Evolutionary conservation across 2,888 invertebrate genomes (phyloP).

Genomic region (Machimus atricapillus): DNA sequence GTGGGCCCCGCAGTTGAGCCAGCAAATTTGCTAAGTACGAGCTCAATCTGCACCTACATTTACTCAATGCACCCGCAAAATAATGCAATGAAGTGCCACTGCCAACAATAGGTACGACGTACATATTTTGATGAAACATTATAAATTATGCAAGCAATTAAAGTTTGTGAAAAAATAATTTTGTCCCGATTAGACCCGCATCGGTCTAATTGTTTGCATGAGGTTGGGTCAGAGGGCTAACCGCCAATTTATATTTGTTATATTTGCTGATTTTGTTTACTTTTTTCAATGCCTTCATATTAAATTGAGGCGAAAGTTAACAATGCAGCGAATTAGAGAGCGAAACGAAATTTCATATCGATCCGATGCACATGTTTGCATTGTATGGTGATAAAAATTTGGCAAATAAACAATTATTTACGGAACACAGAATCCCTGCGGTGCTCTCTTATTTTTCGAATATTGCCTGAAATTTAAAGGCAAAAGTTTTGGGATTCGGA

Average conservation of each 20-base stretch:
- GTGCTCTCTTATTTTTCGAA: background rate
- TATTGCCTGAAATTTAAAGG: background rate
- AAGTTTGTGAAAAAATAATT: background rate
- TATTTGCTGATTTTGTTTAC: background rate
- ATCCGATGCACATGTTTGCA: background rate
- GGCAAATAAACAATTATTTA: background rate
- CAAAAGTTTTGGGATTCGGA: background rate
- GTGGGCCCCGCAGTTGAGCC: background rate
- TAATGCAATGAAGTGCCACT: background rate
- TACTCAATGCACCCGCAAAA: background rate
- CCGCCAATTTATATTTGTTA: background rate
- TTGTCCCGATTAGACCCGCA: background rate
- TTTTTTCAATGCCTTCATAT: background rate
- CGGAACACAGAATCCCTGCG: background rate
- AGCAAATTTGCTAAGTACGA: background rate
- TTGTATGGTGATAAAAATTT: background rate
- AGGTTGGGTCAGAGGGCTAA: background rate
- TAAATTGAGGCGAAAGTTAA: background rate
- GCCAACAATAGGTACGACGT: background rate
- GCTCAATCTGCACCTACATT: background rate
- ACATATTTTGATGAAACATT: background rate
- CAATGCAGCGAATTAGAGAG: background rate
- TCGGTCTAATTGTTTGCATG: background rate
- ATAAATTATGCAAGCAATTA: background rate
- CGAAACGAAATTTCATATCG: background rate